phyloP scores from a whole-genome alignment of 2,113 vertebrate species.

The Anolis carolinensis region DNA sequence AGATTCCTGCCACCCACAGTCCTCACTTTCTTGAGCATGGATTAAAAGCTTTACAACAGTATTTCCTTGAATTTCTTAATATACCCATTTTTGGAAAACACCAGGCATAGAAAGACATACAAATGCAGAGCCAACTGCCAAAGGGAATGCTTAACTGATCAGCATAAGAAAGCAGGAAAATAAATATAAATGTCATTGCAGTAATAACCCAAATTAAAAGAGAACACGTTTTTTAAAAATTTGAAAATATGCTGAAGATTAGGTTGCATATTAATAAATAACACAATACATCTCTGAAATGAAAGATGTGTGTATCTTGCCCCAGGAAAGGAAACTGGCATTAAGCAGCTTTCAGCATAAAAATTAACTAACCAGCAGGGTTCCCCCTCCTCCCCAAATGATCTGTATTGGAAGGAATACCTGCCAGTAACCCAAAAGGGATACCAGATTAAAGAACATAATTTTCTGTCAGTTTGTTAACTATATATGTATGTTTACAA shows the following conservation, averaged over 20 bases:
- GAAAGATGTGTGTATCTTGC: not conserved
- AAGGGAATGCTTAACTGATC: conserved; percentile 47
- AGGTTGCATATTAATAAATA: conserved; percentile 44
- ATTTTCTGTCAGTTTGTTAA: too few species aligned
- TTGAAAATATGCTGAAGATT: conserved; percentile 53
- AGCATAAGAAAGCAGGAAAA: conserved; percentile 41
- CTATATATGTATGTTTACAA: too few species aligned
- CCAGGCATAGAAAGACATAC: conserved; percentile 39
- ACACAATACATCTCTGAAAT: conserved; percentile 27
- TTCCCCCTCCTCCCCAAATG: not conserved
- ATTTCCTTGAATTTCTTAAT: conserved; percentile 37
- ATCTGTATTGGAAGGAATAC: not conserved
- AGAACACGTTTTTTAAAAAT: conserved; percentile 41
- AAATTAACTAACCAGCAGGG: not conserved
- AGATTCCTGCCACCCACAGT: too few species aligned
- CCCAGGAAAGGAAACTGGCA: conserved; percentile 16
- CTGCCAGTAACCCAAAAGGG: not conserved
- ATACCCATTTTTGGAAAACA: conserved; percentile 29
- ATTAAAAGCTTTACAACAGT: conserved; percentile 36
- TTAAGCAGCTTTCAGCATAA: not conserved
- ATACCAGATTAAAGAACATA: conserved; percentile 13
- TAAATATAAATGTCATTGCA: conserved; percentile 58
- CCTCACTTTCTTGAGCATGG: too few species aligned
- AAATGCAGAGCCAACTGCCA: conserved; percentile 42
- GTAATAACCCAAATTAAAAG: conserved; percentile 57